Conservation (phyloP, 1,140 invertebrate species). For the Adoxophyes honmai region DNA sequence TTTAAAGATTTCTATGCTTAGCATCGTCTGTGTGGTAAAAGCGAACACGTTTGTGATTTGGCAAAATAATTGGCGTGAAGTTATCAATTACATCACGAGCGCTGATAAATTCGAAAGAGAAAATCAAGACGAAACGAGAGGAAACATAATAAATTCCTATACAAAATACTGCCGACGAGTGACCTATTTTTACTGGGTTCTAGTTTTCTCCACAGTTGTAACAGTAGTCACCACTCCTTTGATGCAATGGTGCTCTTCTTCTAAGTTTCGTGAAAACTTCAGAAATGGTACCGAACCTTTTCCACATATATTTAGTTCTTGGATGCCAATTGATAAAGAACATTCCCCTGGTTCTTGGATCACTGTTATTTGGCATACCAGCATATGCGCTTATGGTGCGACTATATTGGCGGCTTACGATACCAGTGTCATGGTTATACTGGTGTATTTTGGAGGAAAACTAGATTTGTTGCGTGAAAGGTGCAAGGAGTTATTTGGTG, state of each 20-base stretch:
- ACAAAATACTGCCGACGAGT: conserved; percentile 53
- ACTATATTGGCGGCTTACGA: conserved; percentile 52
- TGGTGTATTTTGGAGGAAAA: conserved; percentile 63
- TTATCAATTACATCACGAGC: conserved; percentile 50
- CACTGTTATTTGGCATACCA: conserved; percentile 44
- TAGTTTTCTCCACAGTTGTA: conserved; percentile 46
- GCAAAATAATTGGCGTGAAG: conserved; percentile 47
- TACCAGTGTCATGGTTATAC: conserved; percentile 42
- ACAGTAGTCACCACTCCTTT: conserved; percentile 39
- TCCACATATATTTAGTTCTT: conserved; percentile 61
- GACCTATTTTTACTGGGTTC: conserved; percentile 49
- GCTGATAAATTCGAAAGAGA: conserved; percentile 57
- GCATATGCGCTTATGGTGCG: conserved; percentile 43
- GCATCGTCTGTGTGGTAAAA: conserved; percentile 55
- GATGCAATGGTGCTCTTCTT: conserved; percentile 40
- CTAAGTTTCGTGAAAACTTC: conserved; percentile 38
- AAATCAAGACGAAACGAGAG: conserved; percentile 26
- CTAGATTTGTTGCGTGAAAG: conserved; percentile 51
- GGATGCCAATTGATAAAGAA: conserved; percentile 57
- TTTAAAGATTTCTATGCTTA: conserved; percentile 60
- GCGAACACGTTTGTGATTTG: conserved; percentile 49
- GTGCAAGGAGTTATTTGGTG: conserved; percentile 47
- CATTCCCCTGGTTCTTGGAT: conserved; percentile 49
- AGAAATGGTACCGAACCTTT: conserved; percentile 52
- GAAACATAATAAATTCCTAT: conserved; percentile 43